Evolutionary conservation across 2,888 invertebrate species (phyloP).

Genomic region (Cyrtodaria siliqua): DNA sequence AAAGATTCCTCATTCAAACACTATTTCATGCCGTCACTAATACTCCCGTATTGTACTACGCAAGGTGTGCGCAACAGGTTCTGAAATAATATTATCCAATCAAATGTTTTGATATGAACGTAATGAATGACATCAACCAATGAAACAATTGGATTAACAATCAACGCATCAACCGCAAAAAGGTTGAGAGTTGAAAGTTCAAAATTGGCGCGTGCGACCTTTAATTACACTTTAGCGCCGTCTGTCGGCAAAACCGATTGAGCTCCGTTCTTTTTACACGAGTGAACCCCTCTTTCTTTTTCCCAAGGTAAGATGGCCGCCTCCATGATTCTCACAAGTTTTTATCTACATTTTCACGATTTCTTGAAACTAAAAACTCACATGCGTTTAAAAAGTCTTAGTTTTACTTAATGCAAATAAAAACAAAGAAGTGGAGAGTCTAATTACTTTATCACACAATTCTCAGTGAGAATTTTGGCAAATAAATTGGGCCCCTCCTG

Average conservation of each 20-base stretch:
- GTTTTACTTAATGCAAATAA: too few relatives aligned
- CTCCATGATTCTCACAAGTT: slow-evolving; percentile 38
- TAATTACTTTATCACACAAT: too few relatives aligned
- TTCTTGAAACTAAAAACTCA: too few relatives aligned
- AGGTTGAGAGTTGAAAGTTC: slow-evolving; percentile 57
- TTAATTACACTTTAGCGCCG: slow-evolving; percentile 41
- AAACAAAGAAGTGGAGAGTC: too few relatives aligned
- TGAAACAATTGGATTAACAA: slow-evolving; percentile 47
- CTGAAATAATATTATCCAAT: slow-evolving; percentile 46
- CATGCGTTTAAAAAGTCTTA: too few relatives aligned
- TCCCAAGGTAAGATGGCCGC: slow-evolving; percentile 69
- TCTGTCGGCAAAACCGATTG: slow-evolving; percentile 25
- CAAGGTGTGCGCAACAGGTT: slow-evolving; percentile 49
- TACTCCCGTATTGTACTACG: slow-evolving; percentile 18
- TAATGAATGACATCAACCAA: slow-evolving; percentile 40
- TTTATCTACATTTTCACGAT: too few relatives aligned
- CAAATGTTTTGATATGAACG: slow-evolving; percentile 34
- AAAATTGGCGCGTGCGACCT: slow-evolving; percentile 53
- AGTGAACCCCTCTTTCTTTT: slow-evolving; percentile 60
- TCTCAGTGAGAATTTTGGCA: too few relatives aligned
- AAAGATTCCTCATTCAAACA: neutral
- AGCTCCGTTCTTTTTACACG: slow-evolving; percentile 24
- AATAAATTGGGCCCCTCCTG: too few relatives aligned
- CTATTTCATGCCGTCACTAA: slow-evolving; percentile 10
- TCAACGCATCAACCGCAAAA: slow-evolving; percentile 8